phyloP scores from a whole-genome alignment of 2,113 vertebrate genomes.

The Neotragus pygmaeus region DNA sequence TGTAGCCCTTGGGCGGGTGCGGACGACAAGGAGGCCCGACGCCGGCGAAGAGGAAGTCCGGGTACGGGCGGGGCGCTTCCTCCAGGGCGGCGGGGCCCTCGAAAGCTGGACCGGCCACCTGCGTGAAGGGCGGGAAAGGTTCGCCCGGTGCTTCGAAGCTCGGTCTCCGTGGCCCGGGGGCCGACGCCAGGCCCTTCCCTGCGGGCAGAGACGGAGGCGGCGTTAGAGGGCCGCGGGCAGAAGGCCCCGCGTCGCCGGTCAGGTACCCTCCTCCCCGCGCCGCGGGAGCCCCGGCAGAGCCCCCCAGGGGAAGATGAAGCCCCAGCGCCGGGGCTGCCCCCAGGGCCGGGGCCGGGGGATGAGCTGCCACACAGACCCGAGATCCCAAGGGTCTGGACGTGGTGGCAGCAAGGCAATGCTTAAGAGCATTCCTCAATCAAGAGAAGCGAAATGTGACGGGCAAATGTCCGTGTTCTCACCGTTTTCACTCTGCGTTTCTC shows the following conservation, averaged over 20 bases:
- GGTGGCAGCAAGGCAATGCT: neutral
- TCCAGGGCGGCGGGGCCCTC: conserved; percentile 84
- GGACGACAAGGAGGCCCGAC: conserved; percentile 84
- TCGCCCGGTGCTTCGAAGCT: conserved; percentile 89
- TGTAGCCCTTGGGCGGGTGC: conserved; percentile 87
- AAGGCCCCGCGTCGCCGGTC: neutral
- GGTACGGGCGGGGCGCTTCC: conserved; percentile 88
- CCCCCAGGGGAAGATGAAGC: neutral
- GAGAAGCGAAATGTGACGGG: neutral
- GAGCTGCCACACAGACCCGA: neutral
- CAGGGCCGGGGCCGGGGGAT: neutral
- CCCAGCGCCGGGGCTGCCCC: neutral
- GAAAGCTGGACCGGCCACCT: conserved; percentile 86
- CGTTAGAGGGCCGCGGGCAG: neutral
- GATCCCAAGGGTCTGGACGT: neutral
- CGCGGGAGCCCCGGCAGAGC: neutral
- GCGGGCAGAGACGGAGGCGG: neutral
- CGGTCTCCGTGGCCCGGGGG: conserved; percentile 87
- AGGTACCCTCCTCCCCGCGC: neutral
- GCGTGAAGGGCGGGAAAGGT: conserved; percentile 89
- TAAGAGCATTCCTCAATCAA: neutral
- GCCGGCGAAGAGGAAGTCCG: conserved; percentile 90
- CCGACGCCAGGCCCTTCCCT: conserved; percentile 90
- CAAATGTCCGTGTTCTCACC: neutral
- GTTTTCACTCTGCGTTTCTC: neutral